A percentile compares a stretch with the other conserved stretches of the same genome.
These are phyloP conservation scores for Micronisus gabar DNA, from an alignment of 2,113 vertebrate genomes.

Conservation along the genomic window DNA sequence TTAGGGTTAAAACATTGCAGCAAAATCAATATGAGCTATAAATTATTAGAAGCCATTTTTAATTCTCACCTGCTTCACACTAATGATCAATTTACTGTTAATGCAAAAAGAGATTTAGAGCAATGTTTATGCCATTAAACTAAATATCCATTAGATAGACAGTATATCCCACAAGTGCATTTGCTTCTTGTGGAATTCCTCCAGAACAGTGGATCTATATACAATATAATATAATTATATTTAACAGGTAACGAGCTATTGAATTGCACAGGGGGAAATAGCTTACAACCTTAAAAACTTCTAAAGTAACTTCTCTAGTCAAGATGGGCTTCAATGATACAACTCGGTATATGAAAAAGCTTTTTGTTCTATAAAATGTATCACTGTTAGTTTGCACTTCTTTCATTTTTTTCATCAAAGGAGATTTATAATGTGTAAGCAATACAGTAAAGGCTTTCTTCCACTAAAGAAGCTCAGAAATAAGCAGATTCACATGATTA, in stretches of 20 bases:
- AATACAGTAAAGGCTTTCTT: background rate
- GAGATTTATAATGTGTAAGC: background rate
- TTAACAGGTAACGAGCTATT: constrained; percentile 15
- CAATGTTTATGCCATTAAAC: background rate
- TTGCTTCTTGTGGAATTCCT: background rate
- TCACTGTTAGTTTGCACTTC: background rate
- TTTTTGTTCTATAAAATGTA: background rate
- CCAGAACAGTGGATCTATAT: background rate
- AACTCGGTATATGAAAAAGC: background rate
- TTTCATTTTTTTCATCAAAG: constrained; percentile 11
- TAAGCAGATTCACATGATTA: background rate
- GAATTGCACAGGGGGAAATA: background rate
- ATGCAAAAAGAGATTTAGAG: constrained; percentile 6
- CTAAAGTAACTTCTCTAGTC: background rate
- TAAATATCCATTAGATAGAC: background rate
- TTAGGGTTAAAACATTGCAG: background rate
- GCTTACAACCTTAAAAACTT: constrained; percentile 13
- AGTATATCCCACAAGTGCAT: background rate
- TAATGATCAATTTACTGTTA: constrained; percentile 21
- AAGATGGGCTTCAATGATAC: background rate
- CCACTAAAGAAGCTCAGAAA: constrained; percentile 7
- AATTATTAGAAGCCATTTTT: background rate
- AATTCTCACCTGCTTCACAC: background rate
- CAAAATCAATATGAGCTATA: background rate
- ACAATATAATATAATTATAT: background rate